A percentile compares a stretch with the other conserved stretches of the same genome.
phyloP scores from a whole-genome alignment of 2,888 invertebrate genomes.

The Drosophila dives region DNA sequence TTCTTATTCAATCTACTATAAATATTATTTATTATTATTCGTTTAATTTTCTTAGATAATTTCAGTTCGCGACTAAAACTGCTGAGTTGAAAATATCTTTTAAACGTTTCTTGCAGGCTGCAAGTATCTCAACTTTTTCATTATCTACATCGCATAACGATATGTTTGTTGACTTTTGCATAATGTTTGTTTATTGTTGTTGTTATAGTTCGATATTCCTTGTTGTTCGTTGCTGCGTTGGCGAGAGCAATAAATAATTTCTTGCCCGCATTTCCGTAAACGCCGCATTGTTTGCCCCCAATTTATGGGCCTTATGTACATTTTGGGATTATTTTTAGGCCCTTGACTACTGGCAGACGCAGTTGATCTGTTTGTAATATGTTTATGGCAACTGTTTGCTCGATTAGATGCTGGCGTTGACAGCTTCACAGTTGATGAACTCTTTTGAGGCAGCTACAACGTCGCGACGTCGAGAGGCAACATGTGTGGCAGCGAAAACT shows the following conservation, averaged over 20 bases:
- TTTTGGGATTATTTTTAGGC: conserved; percentile 51
- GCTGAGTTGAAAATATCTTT: conserved; percentile 3
- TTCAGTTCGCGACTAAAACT: neutral
- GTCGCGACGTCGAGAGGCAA: conserved; percentile 28
- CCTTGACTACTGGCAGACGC: conserved; percentile 27
- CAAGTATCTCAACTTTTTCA: conserved; percentile 12
- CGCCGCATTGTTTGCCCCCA: conserved; percentile 37
- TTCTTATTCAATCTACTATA: neutral
- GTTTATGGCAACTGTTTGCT: conserved; percentile 76
- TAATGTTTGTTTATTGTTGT: conserved; percentile 65
- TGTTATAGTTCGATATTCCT: conserved; percentile 24
- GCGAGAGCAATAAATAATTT: conserved; percentile 57
- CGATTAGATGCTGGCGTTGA: conserved; percentile 72
- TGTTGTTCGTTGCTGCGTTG: conserved; percentile 34
- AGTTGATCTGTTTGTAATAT: conserved; percentile 66
- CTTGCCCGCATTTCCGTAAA: conserved; percentile 50
- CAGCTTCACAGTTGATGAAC: conserved; percentile 70
- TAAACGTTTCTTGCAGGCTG: neutral
- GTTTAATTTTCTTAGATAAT: neutral
- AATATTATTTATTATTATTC: conserved; percentile 3
- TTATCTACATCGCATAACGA: conserved; percentile 35
- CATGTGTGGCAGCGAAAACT: conserved; percentile 56
- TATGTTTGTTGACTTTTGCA: conserved; percentile 55
- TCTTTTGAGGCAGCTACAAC: conserved; percentile 61
- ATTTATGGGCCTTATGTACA: conserved; percentile 30